A percentile compares a stretch with the other conserved stretches of the same genome.
These are phyloP conservation scores for Grallaria varia DNA, from an alignment of 2,113 vertebrate species.

Conservation along the genomic window DNA sequence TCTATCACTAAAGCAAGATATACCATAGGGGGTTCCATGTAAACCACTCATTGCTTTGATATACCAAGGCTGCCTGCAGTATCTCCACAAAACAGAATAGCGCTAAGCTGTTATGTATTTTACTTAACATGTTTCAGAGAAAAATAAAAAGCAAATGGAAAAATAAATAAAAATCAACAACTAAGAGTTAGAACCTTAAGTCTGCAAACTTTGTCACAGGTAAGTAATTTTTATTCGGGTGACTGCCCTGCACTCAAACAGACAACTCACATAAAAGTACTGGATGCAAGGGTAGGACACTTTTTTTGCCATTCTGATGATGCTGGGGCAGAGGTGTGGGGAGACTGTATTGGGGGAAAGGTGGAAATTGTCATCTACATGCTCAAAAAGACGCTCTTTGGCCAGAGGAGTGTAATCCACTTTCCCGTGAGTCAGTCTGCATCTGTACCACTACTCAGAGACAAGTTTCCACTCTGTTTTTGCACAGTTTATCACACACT, in stretches of 20 bases:
- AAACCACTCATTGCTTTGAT: neutral
- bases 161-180: neutral
- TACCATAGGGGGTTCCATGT: neutral
- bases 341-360: neutral
- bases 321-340: neutral
- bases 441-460: neutral
- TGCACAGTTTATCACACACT: neutral
- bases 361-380: neutral
- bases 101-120: neutral
- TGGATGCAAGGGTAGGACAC: neutral
- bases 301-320: neutral
- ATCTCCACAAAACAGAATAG: neutral
- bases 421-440: neutral
- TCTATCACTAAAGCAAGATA: neutral
- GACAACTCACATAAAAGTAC: neutral
- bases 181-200: neutral
- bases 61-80: accelerated
- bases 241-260: neutral
- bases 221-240: neutral
- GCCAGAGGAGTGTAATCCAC: neutral
- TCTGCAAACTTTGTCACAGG: neutral
- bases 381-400: neutral
- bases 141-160: neutral
- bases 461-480: neutral
- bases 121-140: neutral